phyloP scores from a whole-genome alignment of 2,797 vertebrate species.

The Echeneis naucrates region DNA sequence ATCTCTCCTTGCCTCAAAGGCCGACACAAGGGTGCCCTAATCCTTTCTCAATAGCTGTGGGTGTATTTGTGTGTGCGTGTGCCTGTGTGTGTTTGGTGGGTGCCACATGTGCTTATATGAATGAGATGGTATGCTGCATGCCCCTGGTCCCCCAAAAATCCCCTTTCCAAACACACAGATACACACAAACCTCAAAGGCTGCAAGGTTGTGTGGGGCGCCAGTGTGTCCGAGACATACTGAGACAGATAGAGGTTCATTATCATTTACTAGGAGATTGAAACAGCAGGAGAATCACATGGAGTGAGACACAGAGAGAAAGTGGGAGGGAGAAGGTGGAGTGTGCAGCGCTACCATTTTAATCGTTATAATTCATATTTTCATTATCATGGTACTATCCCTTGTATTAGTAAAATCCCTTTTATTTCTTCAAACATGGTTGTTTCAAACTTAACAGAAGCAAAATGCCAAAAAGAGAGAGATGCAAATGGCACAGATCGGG shows the following conservation, averaged over 20 bases:
- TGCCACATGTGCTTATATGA: conserved; percentile 64
- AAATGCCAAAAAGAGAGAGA: background rate
- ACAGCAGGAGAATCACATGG: conserved; percentile 67
- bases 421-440: conserved; percentile 1
- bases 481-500: background rate
- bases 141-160: conserved; percentile 56
- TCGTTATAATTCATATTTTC: conserved; percentile 50
- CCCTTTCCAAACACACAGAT: conserved; percentile 34
- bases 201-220: conserved; percentile 69
- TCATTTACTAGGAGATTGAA: conserved; percentile 80
- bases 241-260: conserved; percentile 80
- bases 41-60: conserved; percentile 79
- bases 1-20: conserved; percentile 83
- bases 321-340: conserved; percentile 21
- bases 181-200: conserved; percentile 77
- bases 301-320: conserved; percentile 51
- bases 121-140: conserved; percentile 56
- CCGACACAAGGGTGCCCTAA: conserved; percentile 83
- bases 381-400: conserved; percentile 21
- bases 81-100: conserved; percentile 37
- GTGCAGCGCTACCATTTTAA: conserved; percentile 28
- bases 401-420: conserved; percentile 20
- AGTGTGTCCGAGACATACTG: conserved; percentile 75
- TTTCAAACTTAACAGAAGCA: conserved; percentile 14
- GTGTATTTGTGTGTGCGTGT: conserved; percentile 41